Evolutionary conservation across 2,113 vertebrate species (phyloP).

Genomic region (Uria lomvia): DNA sequence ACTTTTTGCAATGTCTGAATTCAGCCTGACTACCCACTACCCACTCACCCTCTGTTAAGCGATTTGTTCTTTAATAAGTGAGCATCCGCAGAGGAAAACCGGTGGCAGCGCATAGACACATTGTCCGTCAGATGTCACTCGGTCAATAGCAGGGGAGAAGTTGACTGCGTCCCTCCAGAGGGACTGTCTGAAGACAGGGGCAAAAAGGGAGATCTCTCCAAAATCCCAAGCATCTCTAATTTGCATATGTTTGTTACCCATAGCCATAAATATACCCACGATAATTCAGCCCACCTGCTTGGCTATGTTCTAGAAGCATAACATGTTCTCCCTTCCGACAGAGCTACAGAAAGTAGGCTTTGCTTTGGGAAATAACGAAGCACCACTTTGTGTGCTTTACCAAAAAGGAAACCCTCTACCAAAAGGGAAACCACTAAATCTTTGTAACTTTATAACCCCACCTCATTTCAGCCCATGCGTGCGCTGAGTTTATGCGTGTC

Average conservation of each 20-base stretch:
- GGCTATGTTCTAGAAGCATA: background rate
- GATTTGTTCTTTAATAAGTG: constrained; percentile 38
- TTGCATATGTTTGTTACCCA: constrained; percentile 27
- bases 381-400: background rate
- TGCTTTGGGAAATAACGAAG: background rate
- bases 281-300: constrained; percentile 37
- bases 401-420: background rate
- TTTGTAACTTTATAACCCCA: background rate
- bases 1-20: background rate
- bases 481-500: background rate
- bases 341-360: background rate
- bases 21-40: constrained; percentile 29
- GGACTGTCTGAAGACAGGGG: background rate
- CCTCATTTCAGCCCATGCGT: background rate
- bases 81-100: background rate
- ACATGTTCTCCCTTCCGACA: background rate
- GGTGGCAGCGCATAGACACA: background rate
- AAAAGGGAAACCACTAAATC: background rate
- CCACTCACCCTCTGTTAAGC: constrained; percentile 63
- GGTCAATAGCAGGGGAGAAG: background rate
- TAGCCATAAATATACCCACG: constrained; percentile 32
- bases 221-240: background rate
- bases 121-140: background rate
- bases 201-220: background rate
- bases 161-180: background rate